These are phyloP conservation scores for Campopleginae sp. DNA, from an alignment of 2,888 invertebrate genomes.

Conservation along the genomic window DNA sequence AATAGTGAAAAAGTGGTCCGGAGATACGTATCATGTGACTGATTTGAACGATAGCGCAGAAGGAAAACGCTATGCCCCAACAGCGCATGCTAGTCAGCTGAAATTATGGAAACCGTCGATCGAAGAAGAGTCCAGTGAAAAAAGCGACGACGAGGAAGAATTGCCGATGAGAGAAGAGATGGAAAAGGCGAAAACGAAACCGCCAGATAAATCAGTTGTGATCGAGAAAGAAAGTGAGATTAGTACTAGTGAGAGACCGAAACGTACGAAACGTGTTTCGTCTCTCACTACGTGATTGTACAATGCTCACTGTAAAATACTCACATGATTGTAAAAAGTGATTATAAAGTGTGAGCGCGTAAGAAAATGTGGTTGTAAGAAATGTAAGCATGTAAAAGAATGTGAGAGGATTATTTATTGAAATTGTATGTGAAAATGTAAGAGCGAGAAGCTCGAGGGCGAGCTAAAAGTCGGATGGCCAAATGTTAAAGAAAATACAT, in stretches of 20 bases:
- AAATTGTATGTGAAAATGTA: no score
- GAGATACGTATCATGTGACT: slow-evolving; percentile 9
- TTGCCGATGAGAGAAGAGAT: not conserved
- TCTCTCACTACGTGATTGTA: no score
- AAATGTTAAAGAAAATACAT: no score
- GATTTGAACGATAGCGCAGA: not conserved
- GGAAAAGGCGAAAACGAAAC: not conserved
- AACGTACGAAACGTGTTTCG: not conserved
- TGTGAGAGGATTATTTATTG: no score
- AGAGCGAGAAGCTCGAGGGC: no score
- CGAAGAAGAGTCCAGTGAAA: no score
- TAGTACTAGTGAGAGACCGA: not conserved
- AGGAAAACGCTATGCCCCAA: not conserved
- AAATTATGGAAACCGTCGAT: slow-evolving; percentile 8
- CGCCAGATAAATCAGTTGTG: not conserved
- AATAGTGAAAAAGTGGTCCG: not conserved
- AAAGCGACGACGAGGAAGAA: no score
- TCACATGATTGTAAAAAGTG: not conserved
- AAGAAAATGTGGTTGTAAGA: no score
- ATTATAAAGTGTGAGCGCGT: not conserved
- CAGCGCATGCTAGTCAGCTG: slow-evolving; percentile 23
- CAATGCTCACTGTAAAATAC: no score
- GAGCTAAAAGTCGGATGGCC: no score
- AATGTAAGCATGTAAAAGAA: no score
- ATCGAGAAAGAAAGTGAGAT: not conserved